Conservation (phyloP, 2,888 invertebrate genomes). For the Physocephala rufipes region DNA sequence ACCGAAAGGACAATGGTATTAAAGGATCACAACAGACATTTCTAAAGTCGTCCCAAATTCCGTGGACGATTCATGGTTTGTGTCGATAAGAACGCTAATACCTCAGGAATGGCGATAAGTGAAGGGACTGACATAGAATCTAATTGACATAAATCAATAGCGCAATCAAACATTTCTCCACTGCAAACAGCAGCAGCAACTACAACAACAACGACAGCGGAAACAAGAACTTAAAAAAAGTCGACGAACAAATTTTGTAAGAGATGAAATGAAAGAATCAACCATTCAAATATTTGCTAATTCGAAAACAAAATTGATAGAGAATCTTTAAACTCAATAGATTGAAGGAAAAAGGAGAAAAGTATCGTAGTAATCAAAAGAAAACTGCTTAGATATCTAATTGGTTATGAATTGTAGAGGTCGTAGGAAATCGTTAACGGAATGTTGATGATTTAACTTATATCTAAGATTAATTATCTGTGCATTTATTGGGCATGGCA, state of each 20-base stretch:
- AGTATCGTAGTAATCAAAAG: conserved; percentile 17
- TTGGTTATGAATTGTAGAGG: conserved; percentile 10
- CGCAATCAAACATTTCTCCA: conserved; percentile 58
- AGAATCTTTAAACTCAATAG: neutral
- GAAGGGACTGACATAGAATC: conserved; percentile 33
- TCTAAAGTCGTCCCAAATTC: neutral
- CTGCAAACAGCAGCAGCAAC: conserved; percentile 45
- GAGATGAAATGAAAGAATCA: conserved; percentile 16
- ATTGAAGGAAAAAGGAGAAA: conserved; percentile 4
- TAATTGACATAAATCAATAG: conserved; percentile 25
- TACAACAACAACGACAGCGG: neutral
- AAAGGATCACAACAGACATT: neutral
- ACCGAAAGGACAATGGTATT: neutral
- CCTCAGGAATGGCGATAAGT: conserved; percentile 14
- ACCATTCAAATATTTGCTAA: neutral
- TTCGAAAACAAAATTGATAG: too few relatives aligned
- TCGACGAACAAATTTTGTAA: neutral
- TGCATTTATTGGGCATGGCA: too few relatives aligned
- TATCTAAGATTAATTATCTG: too few relatives aligned
- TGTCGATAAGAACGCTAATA: conserved; percentile 37
- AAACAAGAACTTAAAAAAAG: neutral
- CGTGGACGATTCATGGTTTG: neutral
- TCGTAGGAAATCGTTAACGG: neutral
- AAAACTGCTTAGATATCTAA: conserved; percentile 15
- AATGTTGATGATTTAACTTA: too few relatives aligned